Evolutionary conservation across 1,140 invertebrate species (phyloP), one percentile per base, ranked within the genome.

Genomic region (Diorhabda sublineata): DNA sequence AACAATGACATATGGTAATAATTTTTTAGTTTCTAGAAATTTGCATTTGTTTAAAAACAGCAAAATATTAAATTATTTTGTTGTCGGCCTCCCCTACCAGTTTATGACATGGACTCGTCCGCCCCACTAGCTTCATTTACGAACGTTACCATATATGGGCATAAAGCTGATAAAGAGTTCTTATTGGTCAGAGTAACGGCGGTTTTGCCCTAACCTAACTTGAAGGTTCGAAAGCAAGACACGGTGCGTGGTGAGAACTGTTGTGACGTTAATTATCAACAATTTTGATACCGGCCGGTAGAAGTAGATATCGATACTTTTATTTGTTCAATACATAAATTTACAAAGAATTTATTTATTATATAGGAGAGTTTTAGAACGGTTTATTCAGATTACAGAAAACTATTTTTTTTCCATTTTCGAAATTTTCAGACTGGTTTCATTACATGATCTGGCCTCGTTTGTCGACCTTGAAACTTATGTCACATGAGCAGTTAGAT

Each of bases 111-210:
- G 73, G 75, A 75, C 66, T 75, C 72, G 74, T 71, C 77, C 74
- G 61, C 83, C 80, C 81, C 79, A 77, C 80, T 81, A 77, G 72
- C 67, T 78, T 80, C 81, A 82, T 82, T 82, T 82, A 84, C 83
- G 83, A 83, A 85, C 84, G 86, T 87, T 88, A 86, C 89, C 88
- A 89, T 90, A 90, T 90, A 90, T 89, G 88, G 89, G 86, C 87
- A 90, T 88, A 87, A 88, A 88, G 86, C 85, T 85, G 85, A 85
- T 83, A 78, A 80, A 75, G 83, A 69, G 70, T 76, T 80, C 77
- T 81, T 84, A 90, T 90, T 90, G 89, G 89, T 71, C 63, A 74
- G 47, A 69, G 73, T 73, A 74, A 76, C 75, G 43, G 60, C 67
- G 67, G 67, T 64, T 67, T 61, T 63, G 60, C 45, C 67, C 67